Base-by-base conservation (phyloP, 2,113 vertebrate genomes). In the Silurus meridionalis region DNA sequence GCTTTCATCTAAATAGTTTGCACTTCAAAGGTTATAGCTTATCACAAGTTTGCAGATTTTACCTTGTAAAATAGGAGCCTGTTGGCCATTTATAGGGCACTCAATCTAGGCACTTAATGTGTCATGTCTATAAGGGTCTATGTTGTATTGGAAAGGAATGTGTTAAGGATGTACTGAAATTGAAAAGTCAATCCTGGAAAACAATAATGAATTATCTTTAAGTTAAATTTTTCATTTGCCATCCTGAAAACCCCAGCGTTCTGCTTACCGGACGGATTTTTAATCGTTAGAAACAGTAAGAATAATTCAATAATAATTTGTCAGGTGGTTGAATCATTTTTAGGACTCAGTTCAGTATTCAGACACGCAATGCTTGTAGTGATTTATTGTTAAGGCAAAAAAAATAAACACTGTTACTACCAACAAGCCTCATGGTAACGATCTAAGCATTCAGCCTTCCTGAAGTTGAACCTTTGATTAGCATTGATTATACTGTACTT, bases 11-110 rank as follows among this genome's bases (percentile, higher is more conserved):
- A 48, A 55, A 71, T 75, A 72, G 53, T 74, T 64, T 64, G 81
- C n/a, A 75, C 69, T 84, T 75, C 63, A 75, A 75, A 84, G 55
- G 67, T 84, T 84, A 75, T 15, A 57, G 55, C 69, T 84, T 50
- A 83, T 74, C 82, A 67, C 63, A 83, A 60, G 55, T 61, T 61
- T 74, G 21, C 82, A 83, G 67, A 74, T 57, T 83, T 58, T n/a
- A 74, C 57, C 82, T 60, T 57, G 75, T 69, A 58, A 83, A 82
- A 58, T 23, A 55, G 10, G 19, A 28, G 66, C n/a, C n/a, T 60
- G 9, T 48, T 74, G 52, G 66, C 53, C 55, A 57, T 72, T 83
- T 72, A 74, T 83, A 72, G 23, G 19, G 46, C 21, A 19, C 53
- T 81, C 77, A 77, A 83, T 83, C 67, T 55, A 83, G 50, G 85